A percentile compares a stretch with the other conserved stretches of the same genome.
These are phyloP conservation scores for Orthonychiurus folsomi DNA, from an alignment of 2,888 invertebrate species.

Conservation along the genomic window DNA sequence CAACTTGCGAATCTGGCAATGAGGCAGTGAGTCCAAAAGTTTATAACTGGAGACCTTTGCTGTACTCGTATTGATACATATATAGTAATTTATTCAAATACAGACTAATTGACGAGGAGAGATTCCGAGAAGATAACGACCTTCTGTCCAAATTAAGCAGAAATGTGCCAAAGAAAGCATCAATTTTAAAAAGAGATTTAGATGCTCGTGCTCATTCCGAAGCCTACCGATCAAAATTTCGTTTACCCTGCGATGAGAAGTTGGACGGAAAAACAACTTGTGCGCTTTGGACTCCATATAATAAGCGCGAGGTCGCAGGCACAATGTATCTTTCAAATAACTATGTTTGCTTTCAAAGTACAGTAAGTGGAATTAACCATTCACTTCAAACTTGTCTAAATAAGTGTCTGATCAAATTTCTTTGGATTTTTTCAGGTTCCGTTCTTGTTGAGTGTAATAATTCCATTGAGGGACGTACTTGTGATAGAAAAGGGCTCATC, in stretches of 20 bases:
- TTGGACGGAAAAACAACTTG: conserved; percentile 82
- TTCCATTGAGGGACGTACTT: conserved; percentile 75
- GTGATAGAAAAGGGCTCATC: conserved; percentile 67
- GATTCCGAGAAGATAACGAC: conserved; percentile 80
- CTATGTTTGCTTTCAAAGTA: conserved; percentile 91
- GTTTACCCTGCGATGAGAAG: conserved; percentile 81
- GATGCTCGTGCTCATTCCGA: conserved; percentile 92
- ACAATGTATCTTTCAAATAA: conserved; percentile 83
- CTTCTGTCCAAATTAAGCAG: conserved; percentile 73
- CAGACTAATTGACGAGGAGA: conserved; percentile 84
- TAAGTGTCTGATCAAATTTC: not conserved
- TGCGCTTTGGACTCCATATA: conserved; percentile 88
- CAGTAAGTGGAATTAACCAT: conserved; percentile 52
- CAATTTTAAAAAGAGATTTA: conserved; percentile 85
- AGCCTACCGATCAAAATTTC: conserved; percentile 71
- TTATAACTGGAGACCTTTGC: too few relatives aligned
- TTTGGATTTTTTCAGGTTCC: conserved; percentile 52
- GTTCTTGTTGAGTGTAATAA: conserved; percentile 72
- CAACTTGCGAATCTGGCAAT: conserved; percentile 94
- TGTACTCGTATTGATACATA: conserved; percentile 7
- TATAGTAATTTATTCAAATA: not conserved
- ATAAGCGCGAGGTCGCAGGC: conserved; percentile 80
- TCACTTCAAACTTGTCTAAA: not conserved
- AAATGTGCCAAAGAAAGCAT: conserved; percentile 79
- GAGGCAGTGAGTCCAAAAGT: conserved; percentile 57